Percentiles rank a stretch among this genome's conserved stretches.
phyloP scores from a whole-genome alignment of 53 echinoderm and acorn worm genomes.

The Astropecten irregularis region DNA sequence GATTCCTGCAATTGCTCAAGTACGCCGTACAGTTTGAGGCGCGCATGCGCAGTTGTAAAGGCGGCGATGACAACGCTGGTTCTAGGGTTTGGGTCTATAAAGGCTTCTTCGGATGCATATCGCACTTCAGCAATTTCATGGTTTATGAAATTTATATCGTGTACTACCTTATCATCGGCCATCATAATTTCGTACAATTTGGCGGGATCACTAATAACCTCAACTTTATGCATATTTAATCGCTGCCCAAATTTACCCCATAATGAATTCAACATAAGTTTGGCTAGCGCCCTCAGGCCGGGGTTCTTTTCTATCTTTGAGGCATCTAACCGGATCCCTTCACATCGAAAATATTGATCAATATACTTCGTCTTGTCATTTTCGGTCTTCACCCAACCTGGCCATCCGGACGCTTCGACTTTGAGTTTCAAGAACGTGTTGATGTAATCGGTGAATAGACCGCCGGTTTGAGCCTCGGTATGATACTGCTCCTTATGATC shows the following conservation, averaged over 20 bases:
- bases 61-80: conserved; percentile 48
- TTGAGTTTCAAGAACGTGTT: conserved; percentile 38
- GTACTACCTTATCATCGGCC: background rate
- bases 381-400: conserved; percentile 10
- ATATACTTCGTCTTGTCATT: conserved; percentile 60
- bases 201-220: background rate
- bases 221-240: conserved; percentile 28
- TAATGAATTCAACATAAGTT: conserved; percentile 57
- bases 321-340: conserved; percentile 38
- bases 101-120: conserved; percentile 20
- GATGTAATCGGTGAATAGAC: conserved; percentile 38
- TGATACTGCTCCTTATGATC: conserved; percentile 38
- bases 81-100: conserved; percentile 4
- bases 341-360: conserved; percentile 17
- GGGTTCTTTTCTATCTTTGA: conserved; percentile 61
- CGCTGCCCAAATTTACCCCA: conserved; percentile 72
- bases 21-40: conserved; percentile 36
- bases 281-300: conserved; percentile 62
- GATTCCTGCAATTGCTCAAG: conserved; percentile 29
- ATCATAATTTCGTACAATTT: conserved; percentile 15
- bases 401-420: conserved; percentile 70
- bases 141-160: conserved; percentile 47
- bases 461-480: background rate
- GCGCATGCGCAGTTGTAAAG: conserved; percentile 21
- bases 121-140: conserved; percentile 38